Conservation (phyloP, 2,113 vertebrate genomes). For the Gracilinanus agilis region DNA sequence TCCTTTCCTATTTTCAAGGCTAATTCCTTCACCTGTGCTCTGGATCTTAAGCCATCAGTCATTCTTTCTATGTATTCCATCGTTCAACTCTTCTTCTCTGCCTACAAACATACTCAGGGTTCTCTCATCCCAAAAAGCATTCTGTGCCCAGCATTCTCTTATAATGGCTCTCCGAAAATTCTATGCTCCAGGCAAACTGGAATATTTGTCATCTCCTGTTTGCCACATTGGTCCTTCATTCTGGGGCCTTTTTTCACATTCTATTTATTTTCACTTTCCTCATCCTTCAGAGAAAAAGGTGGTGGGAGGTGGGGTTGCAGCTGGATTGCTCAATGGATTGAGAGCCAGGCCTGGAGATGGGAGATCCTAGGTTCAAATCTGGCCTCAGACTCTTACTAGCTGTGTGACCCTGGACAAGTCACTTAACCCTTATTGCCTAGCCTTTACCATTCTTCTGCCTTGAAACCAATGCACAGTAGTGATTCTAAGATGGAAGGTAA, state of each 20-base stretch:
- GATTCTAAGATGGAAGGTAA: neutral
- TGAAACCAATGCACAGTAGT: too few relatives aligned
- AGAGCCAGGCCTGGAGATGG: too few relatives aligned
- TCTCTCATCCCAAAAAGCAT: slow-evolving; percentile 1
- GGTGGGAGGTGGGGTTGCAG: too few relatives aligned
- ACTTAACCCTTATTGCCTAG: too few relatives aligned
- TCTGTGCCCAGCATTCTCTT: neutral
- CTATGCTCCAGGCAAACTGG: neutral
- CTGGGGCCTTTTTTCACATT: neutral
- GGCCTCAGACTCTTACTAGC: too few relatives aligned
- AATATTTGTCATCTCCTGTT: neutral
- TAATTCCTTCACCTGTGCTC: neutral
- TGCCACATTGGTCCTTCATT: neutral
- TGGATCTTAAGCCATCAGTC: slow-evolving; percentile 13
- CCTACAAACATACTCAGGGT: neutral
- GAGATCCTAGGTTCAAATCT: too few relatives aligned
- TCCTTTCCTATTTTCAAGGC: neutral
- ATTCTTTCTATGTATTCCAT: slow-evolving; percentile 1
- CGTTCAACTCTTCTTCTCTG: slow-evolving; percentile 22
- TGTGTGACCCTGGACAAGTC: too few relatives aligned
- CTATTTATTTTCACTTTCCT: neutral
- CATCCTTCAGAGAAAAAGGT: neutral
- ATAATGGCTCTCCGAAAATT: neutral
- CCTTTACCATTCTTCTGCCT: too few relatives aligned
- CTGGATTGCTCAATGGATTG: too few relatives aligned